A percentile compares a stretch with the other conserved stretches of the same genome.
These are phyloP conservation scores for Uloborus plumipes DNA, from an alignment of 2,888 invertebrate genomes.

Conservation along the genomic window DNA sequence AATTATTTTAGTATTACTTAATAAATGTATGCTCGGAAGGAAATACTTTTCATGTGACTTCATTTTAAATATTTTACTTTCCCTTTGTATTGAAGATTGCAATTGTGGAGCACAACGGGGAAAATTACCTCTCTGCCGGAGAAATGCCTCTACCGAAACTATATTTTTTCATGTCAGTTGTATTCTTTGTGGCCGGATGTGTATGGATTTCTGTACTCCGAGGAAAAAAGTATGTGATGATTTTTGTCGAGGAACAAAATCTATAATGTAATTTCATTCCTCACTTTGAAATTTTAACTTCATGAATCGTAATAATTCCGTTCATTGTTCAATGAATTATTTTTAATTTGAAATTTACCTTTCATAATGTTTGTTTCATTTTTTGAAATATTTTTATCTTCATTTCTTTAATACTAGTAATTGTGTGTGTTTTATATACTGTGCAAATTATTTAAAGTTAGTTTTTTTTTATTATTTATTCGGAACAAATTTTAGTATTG, in stretches of 20 bases:
- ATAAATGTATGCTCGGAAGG: too few relatives aligned
- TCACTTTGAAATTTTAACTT: neutral
- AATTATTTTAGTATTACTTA: too few relatives aligned
- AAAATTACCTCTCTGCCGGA: slow-evolving; percentile 92
- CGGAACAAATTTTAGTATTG: too few relatives aligned
- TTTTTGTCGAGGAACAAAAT: too few relatives aligned
- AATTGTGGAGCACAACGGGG: slow-evolving; percentile 86
- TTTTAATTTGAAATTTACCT: neutral
- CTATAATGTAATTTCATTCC: neutral
- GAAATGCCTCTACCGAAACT: slow-evolving; percentile 95
- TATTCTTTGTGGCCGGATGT: slow-evolving; percentile 89
- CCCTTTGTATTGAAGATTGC: slow-evolving; percentile 77
- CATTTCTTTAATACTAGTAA: too few relatives aligned
- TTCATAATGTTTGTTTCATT: neutral
- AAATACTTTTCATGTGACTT: too few relatives aligned
- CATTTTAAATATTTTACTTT: neutral
- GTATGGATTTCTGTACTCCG: slow-evolving; percentile 92
- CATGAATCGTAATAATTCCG: neutral
- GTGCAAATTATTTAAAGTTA: too few relatives aligned
- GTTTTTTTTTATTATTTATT: too few relatives aligned
- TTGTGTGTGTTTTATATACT: too few relatives aligned
- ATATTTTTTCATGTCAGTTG: slow-evolving; percentile 87
- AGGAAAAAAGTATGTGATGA: slow-evolving; percentile 78
- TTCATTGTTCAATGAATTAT: neutral
- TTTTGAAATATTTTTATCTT: neutral